Conservation (phyloP, 2,113 vertebrate species). For the Parus major region DNA sequence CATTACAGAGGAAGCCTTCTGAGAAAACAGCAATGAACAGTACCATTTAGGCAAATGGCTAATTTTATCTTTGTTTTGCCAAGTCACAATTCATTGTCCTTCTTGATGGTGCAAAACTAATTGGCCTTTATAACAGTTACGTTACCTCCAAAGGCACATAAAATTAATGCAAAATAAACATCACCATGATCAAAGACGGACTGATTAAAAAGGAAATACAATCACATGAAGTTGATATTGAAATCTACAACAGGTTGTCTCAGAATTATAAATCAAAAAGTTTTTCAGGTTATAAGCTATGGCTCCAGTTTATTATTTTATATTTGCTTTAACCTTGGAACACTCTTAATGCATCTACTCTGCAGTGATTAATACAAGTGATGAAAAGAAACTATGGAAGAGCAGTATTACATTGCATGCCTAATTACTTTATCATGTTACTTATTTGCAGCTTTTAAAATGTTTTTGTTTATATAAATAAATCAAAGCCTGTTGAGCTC, state of each 20-base stretch:
- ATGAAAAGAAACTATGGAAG: constrained; percentile 71
- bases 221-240: background rate
- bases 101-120: constrained; percentile 78
- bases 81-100: constrained; percentile 74
- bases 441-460: constrained; percentile 65
- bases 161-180: constrained; percentile 76
- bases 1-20: constrained; percentile 27
- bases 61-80: constrained; percentile 76
- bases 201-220: constrained; percentile 66
- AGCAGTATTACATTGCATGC: constrained; percentile 47
- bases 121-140: constrained; percentile 70
- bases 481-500: constrained; percentile 45
- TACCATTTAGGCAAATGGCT: constrained; percentile 65
- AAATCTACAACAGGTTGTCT: background rate
- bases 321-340: constrained; percentile 68
- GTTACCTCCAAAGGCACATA: constrained; percentile 73
- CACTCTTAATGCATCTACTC: constrained; percentile 58
- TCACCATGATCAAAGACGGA: constrained; percentile 37
- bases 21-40: constrained; percentile 62
- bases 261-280: constrained; percentile 61
- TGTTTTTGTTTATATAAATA: constrained; percentile 63
- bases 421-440: constrained; percentile 64
- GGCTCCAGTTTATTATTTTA: constrained; percentile 55
- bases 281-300: constrained; percentile 55
- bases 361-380: constrained; percentile 65